phyloP scores from a whole-genome alignment of 2,113 vertebrate genomes.

The Cyanoramphus novaezelandiae region DNA sequence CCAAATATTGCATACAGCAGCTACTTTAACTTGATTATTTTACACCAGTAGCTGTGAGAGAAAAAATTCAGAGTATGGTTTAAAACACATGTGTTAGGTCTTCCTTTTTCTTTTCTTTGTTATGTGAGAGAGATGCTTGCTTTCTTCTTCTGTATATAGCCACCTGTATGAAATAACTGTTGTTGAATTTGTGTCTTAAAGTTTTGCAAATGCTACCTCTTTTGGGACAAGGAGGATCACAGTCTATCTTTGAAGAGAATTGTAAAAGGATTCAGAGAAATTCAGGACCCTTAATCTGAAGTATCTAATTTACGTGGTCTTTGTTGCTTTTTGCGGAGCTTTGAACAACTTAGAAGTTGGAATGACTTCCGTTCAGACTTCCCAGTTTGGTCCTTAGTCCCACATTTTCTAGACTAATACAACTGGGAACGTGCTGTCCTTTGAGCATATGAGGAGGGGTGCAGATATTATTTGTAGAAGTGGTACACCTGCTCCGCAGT shows the following conservation, averaged over 20 bases:
- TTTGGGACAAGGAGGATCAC: neutral
- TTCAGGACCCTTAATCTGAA: neutral
- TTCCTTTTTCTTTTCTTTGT: neutral
- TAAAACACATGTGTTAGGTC: neutral
- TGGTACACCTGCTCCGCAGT: rapidly evolving
- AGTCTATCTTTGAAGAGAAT: neutral
- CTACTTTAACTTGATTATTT: neutral
- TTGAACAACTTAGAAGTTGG: neutral
- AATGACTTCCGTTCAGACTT: neutral
- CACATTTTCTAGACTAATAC: rapidly evolving
- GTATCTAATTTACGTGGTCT: neutral
- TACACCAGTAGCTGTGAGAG: neutral
- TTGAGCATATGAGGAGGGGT: neutral
- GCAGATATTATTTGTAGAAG: neutral
- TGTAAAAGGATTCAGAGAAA: neutral
- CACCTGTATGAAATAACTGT: neutral
- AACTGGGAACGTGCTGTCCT: rapidly evolving
- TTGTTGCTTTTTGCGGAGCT: neutral
- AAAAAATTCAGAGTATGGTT: neutral
- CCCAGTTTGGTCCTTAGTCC: neutral
- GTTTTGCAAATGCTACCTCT: neutral
- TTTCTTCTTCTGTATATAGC: neutral
- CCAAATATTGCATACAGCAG: neutral
- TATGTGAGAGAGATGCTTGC: neutral
- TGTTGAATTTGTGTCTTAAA: neutral